Percentiles rank a stretch among this genome's conserved stretches.
Evolutionary conservation across 2,888 invertebrate genomes (phyloP).

Genomic region (Ethmia dodecea): DNA sequence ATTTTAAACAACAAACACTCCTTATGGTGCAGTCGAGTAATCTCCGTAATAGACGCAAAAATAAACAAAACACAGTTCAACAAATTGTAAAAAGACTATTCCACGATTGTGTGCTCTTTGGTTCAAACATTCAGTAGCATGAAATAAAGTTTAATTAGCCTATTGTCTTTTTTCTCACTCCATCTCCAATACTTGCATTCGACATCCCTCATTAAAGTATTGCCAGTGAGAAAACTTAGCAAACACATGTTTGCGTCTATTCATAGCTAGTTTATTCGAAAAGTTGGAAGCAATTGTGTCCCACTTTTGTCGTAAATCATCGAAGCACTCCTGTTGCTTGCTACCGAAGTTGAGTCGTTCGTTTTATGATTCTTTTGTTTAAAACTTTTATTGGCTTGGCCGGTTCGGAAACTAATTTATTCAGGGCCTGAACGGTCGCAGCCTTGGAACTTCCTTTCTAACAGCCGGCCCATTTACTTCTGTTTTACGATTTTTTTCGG

Average conservation of each 20-base stretch:
- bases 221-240: constrained; percentile 17
- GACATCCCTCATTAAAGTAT: constrained; percentile 9
- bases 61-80: too few species aligned
- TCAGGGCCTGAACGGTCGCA: constrained; percentile 53
- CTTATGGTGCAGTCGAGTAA: too few species aligned
- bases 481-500: constrained; percentile 49
- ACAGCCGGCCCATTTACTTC: constrained; percentile 43
- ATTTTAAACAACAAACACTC: too few species aligned
- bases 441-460: constrained; percentile 61
- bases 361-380: constrained; percentile 77
- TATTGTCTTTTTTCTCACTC: constrained; percentile 46
- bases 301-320: constrained; percentile 66
- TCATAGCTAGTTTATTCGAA: constrained; percentile 65
- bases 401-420: constrained; percentile 74
- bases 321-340: constrained; percentile 63
- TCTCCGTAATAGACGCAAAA: too few species aligned
- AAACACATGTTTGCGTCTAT: constrained; percentile 62
- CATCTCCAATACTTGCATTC: constrained; percentile 10
- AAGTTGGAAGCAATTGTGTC: constrained; percentile 64
- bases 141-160: constrained; percentile 67
- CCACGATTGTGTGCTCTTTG: too few species aligned
- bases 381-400: constrained; percentile 72
- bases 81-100: too few species aligned
- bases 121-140: too few species aligned
- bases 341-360: constrained; percentile 61